Evolutionary conservation across 2,888 invertebrate genomes (phyloP), one percentile per base, ranked within the genome.

Genomic region (Troides aeacus): DNA sequence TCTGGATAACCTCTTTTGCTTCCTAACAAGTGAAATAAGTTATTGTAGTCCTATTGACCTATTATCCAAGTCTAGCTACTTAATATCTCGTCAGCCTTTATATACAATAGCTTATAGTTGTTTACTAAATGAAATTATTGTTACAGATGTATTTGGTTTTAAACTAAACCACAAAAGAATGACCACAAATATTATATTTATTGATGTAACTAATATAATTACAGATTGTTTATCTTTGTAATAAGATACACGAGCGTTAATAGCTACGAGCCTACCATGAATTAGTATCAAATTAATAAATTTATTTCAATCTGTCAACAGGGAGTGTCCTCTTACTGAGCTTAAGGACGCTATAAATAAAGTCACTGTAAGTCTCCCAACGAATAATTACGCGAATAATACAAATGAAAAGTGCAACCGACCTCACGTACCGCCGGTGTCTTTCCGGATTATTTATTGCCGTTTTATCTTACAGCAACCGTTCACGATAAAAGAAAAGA

Each of bases 401-500:
- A 88, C 86, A 87, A 86, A 88, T 86, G 87, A 85, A 87, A 87
- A 88, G 84, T 87, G 87, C 89, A 86, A 82, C 86, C 79, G 84
- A 75, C 84, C 82, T 84, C 87, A 87, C 87, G 86, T 85, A 85
- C 82, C 80, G 79, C 77, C 82, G 77, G 81, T 81, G 89, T 88
- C 89, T 83, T 83, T 79, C 78, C 81, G 70, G 82, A 89, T 90
- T 90, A 91, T 91, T 92, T 91, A 92, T 90, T 90, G 81, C 88
- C 79, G 80, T 83, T 90, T 91, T 90, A 90, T 91, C 89, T 89
- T 81, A 83, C 81, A 75, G 83, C 84, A 86, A 86, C 86, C 85
- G 85, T 85, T 83, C 80, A 85, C 82, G 89, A 90, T 90, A 89
- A 90, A 90, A 90, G 89, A 90, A 90, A 90, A 90, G 88, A 90